Conservation (phyloP, 2,888 invertebrate genomes). For the Piscicola geometra region DNA sequence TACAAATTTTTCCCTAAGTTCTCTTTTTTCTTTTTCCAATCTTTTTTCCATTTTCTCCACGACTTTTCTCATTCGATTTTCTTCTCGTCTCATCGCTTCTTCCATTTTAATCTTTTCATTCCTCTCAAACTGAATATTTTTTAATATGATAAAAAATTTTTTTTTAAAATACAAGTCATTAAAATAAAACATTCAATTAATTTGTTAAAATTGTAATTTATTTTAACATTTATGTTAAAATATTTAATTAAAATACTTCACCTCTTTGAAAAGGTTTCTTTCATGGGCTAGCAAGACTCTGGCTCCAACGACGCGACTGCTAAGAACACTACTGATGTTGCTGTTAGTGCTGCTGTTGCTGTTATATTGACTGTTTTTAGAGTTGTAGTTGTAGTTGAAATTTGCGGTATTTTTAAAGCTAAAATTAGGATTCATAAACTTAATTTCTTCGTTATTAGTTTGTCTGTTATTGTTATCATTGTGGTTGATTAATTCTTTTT, state of each 20-base stretch:
- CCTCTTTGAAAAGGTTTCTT: not conserved
- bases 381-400: not conserved
- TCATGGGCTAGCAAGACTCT: not conserved
- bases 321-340: not conserved
- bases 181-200: not conserved
- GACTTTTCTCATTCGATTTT: not conserved
- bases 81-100: not conserved
- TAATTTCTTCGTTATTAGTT: not conserved
- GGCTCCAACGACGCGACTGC: not conserved
- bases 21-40: not conserved
- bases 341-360: not conserved
- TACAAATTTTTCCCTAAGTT: not conserved
- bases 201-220: not conserved
- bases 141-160: too few species aligned
- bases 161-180: too few species aligned
- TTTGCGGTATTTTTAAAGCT: not conserved
- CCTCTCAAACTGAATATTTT: not conserved
- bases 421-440: not conserved
- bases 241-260: not conserved
- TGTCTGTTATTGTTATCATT: not conserved
- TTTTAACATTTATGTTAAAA: too few species aligned
- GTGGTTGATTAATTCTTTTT: not conserved
- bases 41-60: not conserved
- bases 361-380: too few species aligned
- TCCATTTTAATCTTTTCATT: not conserved